Conservation (phyloP, 1,140 invertebrate species). For the Leptoteleia sp. region DNA sequence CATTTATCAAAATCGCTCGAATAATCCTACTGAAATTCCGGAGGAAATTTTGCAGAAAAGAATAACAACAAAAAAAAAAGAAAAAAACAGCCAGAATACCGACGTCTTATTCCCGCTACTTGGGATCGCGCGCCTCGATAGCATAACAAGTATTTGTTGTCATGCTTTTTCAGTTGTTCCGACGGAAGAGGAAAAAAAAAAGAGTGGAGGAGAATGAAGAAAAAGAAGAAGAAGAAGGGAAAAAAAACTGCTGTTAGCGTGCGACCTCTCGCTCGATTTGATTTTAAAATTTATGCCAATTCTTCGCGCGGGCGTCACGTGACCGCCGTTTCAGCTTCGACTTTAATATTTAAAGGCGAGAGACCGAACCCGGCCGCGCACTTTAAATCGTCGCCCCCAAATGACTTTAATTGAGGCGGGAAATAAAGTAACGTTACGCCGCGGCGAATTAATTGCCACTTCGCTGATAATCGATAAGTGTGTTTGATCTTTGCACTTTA, state of each 20-base stretch:
- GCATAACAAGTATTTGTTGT: constrained; percentile 3
- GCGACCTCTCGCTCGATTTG: constrained; percentile 5
- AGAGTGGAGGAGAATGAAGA: no score
- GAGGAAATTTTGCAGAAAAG: not conserved
- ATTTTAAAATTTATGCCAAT: constrained; percentile 33
- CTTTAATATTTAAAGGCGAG: constrained; percentile 49
- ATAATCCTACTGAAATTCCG: constrained; percentile 8
- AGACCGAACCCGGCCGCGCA: not conserved
- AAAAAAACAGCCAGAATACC: not conserved
- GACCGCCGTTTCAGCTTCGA: not conserved
- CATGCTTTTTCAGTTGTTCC: no score
- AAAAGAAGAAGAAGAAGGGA: no score
- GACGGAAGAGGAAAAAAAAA: no score
- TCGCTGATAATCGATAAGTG: constrained; percentile 24
- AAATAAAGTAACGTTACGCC: constrained; percentile 20
- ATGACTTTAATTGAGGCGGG: constrained; percentile 14
- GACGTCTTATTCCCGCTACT: not conserved
- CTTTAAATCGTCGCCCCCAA: constrained; percentile 11
- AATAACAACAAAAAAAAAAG: no score
- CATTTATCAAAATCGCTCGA: constrained; percentile 28
- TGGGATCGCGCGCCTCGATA: not conserved
- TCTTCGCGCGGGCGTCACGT: constrained; percentile 1
- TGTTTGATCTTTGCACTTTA: constrained; percentile 24
- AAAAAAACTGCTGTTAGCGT: constrained; percentile 11
- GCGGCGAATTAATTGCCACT: constrained; percentile 15